phyloP scores from a whole-genome alignment of 2,113 vertebrate species.

The Pristiophorus japonicus region DNA sequence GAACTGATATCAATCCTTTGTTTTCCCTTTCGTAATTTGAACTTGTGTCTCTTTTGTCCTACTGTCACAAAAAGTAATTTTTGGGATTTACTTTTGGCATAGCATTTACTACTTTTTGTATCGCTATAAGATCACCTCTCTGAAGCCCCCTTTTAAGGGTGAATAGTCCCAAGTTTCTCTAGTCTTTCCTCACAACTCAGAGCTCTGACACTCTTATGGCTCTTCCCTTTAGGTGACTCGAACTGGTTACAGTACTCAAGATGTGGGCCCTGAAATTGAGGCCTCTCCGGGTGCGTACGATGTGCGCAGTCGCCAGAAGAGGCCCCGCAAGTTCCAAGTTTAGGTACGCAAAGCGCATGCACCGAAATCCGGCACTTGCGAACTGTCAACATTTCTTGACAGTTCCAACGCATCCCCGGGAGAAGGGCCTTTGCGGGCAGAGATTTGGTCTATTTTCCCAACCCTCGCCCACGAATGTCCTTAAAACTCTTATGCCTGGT shows the following conservation, averaged over 20 bases:
- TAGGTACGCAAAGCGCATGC: too few species aligned
- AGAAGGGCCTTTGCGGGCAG: too few species aligned
- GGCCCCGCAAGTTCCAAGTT: too few species aligned
- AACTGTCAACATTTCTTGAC: too few species aligned
- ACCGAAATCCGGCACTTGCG: too few species aligned
- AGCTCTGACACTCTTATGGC: neutral
- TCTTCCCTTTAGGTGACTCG: neutral
- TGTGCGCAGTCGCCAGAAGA: too few species aligned
- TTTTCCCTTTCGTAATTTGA: neutral
- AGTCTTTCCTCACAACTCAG: neutral
- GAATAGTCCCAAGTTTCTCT: neutral
- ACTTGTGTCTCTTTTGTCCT: neutral
- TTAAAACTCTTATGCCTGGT: too few species aligned
- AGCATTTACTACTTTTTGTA: neutral
- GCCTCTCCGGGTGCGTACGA: too few species aligned
- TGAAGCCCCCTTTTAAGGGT: neutral
- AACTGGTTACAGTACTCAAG: neutral
- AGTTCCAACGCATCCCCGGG: too few species aligned
- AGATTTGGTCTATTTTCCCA: too few species aligned
- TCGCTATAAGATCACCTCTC: neutral
- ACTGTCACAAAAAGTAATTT: neutral
- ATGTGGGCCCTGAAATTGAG: too few species aligned
- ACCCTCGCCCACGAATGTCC: too few species aligned
- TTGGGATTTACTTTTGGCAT: neutral
- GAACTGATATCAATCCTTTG: neutral